Percentiles rank a stretch among this genome's conserved stretches.
Conservation (phyloP, 2,113 vertebrate genomes). For the Albula goreensis region DNA sequence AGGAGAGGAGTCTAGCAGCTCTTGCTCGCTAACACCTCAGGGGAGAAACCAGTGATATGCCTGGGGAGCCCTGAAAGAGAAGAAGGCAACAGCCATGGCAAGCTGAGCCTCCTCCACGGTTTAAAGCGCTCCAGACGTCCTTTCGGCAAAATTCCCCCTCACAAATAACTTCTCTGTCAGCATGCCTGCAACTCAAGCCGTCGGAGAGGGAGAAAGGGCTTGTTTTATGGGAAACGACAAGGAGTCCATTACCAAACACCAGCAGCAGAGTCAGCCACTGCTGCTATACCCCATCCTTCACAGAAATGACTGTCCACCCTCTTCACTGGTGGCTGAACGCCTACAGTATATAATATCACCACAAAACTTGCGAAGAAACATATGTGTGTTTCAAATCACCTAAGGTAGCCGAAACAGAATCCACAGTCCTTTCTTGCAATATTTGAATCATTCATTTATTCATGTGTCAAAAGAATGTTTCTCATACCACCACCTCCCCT, state of each 20-base stretch:
- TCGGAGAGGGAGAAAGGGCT: conserved; percentile 36
- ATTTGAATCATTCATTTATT: conserved; percentile 25
- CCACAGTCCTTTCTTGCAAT: background rate
- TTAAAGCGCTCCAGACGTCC: conserved; percentile 31
- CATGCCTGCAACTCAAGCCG: conserved; percentile 29
- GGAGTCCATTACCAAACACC: conserved; percentile 37
- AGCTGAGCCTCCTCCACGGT: conserved; percentile 12
- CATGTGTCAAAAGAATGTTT: conserved; percentile 25
- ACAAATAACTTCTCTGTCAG: conserved; percentile 20
- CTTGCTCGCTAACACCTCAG: background rate
- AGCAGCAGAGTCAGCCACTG: conserved; percentile 16
- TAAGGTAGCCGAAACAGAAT: background rate
- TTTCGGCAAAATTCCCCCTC: conserved; percentile 35
- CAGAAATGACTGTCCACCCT: background rate
- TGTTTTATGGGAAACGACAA: conserved; percentile 44
- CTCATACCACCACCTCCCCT: conserved; percentile 31
- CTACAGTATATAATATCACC: background rate
- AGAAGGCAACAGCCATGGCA: conserved; percentile 33
- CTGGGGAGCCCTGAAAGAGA: conserved; percentile 33
- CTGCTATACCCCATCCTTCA: background rate
- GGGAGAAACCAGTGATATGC: conserved; percentile 30
- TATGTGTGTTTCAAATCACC: background rate
- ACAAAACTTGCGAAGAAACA: background rate
- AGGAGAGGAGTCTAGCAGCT: background rate
- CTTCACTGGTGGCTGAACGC: background rate